Conservation (phyloP, 2,888 invertebrate genomes). For the Drosophila fulvimacula region DNA sequence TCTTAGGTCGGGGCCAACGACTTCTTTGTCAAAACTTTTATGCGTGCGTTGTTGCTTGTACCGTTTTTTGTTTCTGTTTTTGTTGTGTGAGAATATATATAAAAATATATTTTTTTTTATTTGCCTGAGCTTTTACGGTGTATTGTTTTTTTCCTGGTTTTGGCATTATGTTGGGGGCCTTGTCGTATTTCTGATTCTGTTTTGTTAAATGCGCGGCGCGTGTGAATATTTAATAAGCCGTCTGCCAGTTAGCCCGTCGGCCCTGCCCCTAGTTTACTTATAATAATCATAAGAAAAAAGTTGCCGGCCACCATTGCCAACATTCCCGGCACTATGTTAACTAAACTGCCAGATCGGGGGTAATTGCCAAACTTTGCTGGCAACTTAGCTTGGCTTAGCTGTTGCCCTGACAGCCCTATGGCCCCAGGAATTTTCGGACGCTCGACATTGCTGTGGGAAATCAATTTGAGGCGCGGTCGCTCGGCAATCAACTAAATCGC, state of each 20-base stretch:
- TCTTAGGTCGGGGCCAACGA: slow-evolving; percentile 36
- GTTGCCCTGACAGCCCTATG: slow-evolving; percentile 43
- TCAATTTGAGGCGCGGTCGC: slow-evolving; percentile 68
- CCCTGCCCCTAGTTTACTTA: slow-evolving; percentile 62
- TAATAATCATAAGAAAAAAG: slow-evolving; percentile 78
- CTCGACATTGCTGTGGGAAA: slow-evolving; percentile 69
- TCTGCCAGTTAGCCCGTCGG: slow-evolving; percentile 39
- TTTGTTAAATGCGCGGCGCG: slow-evolving; percentile 78
- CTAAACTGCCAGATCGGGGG: slow-evolving; percentile 72
- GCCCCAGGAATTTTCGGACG: slow-evolving; percentile 32
- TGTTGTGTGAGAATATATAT: slow-evolving; percentile 9
- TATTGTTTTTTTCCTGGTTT: slow-evolving; percentile 46
- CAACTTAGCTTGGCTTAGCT: slow-evolving; percentile 58
- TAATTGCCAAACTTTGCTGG: slow-evolving; percentile 76
- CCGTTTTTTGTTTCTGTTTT: slow-evolving; percentile 37
- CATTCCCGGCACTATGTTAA: slow-evolving; percentile 62
- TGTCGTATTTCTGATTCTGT: slow-evolving; percentile 59
- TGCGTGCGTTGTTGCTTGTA: slow-evolving; percentile 70
- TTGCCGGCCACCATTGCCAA: slow-evolving; percentile 56
- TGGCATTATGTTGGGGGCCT: slow-evolving; percentile 48
- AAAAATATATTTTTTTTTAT: not conserved
- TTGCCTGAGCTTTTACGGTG: slow-evolving; percentile 45
- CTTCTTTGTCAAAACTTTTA: slow-evolving; percentile 77
- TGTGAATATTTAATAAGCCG: slow-evolving; percentile 80
- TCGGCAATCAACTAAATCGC: slow-evolving; percentile 62